A percentile compares a stretch with the other conserved stretches of the same genome.
phyloP scores from a whole-genome alignment of 2,888 invertebrate species.

The Clunio marinus region DNA sequence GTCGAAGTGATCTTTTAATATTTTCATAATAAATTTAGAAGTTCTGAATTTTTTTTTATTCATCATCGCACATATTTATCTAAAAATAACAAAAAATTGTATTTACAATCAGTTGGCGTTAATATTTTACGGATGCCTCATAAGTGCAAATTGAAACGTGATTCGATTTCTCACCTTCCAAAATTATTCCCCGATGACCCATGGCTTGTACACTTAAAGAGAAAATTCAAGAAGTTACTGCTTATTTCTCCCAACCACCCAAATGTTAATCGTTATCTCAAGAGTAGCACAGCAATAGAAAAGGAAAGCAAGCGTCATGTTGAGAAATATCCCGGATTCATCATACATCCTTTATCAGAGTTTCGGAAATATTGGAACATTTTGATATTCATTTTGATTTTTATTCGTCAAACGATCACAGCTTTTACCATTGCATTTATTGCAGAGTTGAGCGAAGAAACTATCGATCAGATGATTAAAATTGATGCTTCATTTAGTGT shows the following conservation, averaged over 20 bases:
- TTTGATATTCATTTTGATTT: slow-evolving; percentile 9
- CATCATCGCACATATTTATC: no score
- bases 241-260: slow-evolving; percentile 36
- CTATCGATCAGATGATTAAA: neutral
- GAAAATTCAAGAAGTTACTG: slow-evolving; percentile 7
- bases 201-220: neutral
- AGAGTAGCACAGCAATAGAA: slow-evolving; percentile 21
- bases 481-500: neutral
- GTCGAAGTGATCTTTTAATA: no score
- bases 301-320: slow-evolving; percentile 36
- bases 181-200: slow-evolving; percentile 36
- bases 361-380: slow-evolving; percentile 35
- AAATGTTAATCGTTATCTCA: slow-evolving; percentile 27
- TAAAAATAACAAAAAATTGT: no score
- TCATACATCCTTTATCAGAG: slow-evolving; percentile 36
- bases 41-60: no score
- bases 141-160: slow-evolving; percentile 1
- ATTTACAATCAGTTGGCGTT: neutral
- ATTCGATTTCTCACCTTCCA: slow-evolving; percentile 35
- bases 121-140: slow-evolving; percentile 2
- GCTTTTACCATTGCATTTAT: slow-evolving; percentile 32
- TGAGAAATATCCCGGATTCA: neutral
- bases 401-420: slow-evolving; percentile 6
- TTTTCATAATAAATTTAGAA: no score
- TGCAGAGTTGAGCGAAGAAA: neutral